Evolutionary conservation across 2,888 invertebrate genomes (phyloP), one percentile per base, ranked within the genome.

Genomic region (Gnatocerus cornutus): DNA sequence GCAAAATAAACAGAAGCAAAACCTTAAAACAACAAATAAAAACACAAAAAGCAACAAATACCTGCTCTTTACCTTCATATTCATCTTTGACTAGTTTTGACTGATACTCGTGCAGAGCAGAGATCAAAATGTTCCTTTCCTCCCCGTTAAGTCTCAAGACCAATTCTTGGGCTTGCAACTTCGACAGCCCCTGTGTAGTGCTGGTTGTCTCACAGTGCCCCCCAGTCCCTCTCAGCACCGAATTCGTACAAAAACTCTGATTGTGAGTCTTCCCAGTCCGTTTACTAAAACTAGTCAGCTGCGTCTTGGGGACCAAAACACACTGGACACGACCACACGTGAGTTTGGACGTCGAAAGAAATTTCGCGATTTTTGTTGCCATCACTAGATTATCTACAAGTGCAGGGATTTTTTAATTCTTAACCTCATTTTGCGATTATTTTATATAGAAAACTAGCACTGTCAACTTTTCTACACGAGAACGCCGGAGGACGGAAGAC

Each of bases 41-140:
- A 68, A 73, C 37, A 72, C 53, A 73, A 61, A 9, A 14, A 59
- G 68, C 69, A 58, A 71, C 41, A 41, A 41, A 10, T 41, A 41
- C 41, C 41, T 33, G n/a, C 33, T 12, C 59, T 53, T 63, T 63
- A 93, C 94, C 93, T 90, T 93, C 93, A 80, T 90, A 94, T 80
- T 91, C 90, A 68, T 92, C 92, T 84, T 93, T 94, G 64, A 91
- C 87, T 79, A 89, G 87, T 77, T 91, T 90, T 0, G 94, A 92
- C 79, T 93, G 90, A 80, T 90, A 92, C 82, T 93, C 92, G 75
- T 90, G 90, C 45, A 95, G 84, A 0, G 94, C 93, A 48, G 85
- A 84, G 67, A 91, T 87, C 50, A 95, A 86, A 74, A 91, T 86
- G 75, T 87, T 88, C 56, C 94, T 87, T 82, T 95, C 94, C 56